These are phyloP conservation scores for Chalcosyrphus nemorum DNA, from an alignment of 2,888 invertebrate genomes.

Conservation along the genomic window DNA sequence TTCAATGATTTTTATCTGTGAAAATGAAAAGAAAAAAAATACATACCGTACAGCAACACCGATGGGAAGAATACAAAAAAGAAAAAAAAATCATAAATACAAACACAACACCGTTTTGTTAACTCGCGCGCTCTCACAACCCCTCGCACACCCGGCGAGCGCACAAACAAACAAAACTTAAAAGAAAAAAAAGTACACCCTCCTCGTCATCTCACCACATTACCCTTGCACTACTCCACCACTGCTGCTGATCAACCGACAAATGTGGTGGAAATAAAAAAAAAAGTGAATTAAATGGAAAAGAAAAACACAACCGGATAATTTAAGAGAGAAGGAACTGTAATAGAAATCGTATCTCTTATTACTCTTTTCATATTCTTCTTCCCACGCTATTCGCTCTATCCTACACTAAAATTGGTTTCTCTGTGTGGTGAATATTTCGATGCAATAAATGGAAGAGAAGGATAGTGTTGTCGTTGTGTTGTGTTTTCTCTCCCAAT, in stretches of 20 bases:
- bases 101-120: conserved; percentile 57
- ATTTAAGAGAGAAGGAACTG: neutral
- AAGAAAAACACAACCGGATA: conserved; percentile 10
- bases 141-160: conserved; percentile 2
- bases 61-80: neutral
- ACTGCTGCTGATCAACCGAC: conserved; percentile 38
- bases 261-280: conserved; percentile 54
- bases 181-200: conserved; percentile 1
- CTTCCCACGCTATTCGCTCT: conserved; percentile 23
- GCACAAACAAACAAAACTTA: conserved; percentile 27
- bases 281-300: conserved; percentile 57
- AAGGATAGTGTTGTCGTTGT: conserved; percentile 5
- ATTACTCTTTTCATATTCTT: neutral
- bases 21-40: conserved; percentile 19
- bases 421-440: conserved; percentile 6
- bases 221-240: neutral
- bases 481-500: too few species aligned
- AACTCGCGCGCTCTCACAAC: conserved; percentile 37
- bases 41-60: conserved; percentile 22
- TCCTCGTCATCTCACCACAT: conserved; percentile 29
- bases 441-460: neutral
- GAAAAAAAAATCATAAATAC: conserved; percentile 26
- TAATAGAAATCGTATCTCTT: neutral
- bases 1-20: conserved; percentile 55
- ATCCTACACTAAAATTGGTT: neutral